A percentile compares a stretch with the other conserved stretches of the same genome.
Conservation (phyloP, 2,797 vertebrate genomes). For the Morelia viridis region DNA sequence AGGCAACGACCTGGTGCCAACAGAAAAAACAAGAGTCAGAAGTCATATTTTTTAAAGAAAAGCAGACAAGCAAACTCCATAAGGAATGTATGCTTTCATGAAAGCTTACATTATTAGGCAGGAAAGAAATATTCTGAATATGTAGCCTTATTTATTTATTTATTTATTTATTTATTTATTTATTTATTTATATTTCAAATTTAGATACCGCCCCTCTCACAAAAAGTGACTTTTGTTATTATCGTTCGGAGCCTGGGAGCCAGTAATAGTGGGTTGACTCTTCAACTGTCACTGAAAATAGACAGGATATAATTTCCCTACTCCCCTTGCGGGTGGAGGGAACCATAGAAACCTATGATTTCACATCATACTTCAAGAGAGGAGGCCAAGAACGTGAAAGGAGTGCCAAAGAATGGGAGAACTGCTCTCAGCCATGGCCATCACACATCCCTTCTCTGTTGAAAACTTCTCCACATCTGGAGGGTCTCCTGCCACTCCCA, state of each 20-base stretch:
- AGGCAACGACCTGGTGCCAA: conserved; percentile 84
- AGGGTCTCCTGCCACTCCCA: background rate
- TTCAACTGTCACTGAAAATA: background rate
- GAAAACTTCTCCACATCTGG: background rate
- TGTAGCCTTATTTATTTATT: background rate
- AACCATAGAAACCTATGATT: background rate
- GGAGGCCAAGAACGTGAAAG: background rate
- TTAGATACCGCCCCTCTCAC: too few species aligned
- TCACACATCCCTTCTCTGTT: too few species aligned
- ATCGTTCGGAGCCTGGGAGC: background rate
- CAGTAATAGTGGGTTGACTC: background rate
- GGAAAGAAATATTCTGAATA: background rate
- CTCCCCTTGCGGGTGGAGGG: background rate
- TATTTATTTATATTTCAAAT: too few species aligned
- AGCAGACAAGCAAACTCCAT: background rate
- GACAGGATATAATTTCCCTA: background rate
- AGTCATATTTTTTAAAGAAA: background rate
- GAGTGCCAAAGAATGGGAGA: background rate
- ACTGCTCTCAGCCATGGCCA: background rate
- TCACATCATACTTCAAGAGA: background rate
- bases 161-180: too few species aligned
- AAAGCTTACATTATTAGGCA: background rate
- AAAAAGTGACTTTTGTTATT: background rate
- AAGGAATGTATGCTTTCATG: background rate
- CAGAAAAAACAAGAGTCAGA: conserved; percentile 11